These are phyloP conservation scores for Alces alces DNA, from an alignment of 2,113 vertebrate genomes.

Conservation along the genomic window DNA sequence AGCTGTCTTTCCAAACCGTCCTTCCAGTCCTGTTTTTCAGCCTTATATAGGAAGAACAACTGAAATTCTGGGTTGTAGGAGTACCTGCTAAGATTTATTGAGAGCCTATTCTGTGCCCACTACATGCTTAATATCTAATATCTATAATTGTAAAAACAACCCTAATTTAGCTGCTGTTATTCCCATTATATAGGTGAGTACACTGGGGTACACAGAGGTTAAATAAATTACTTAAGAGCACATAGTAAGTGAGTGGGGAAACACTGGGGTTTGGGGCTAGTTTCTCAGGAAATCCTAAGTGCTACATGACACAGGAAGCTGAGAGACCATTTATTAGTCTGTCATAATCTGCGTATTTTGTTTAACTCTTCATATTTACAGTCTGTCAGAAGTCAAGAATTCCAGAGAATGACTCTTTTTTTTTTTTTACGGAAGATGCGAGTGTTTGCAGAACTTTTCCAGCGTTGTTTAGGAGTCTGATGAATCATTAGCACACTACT, in stretches of 20 bases:
- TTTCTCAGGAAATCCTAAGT: neutral
- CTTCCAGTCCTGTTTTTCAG: neutral
- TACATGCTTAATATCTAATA: neutral
- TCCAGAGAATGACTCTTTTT: neutral
- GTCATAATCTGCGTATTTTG: neutral
- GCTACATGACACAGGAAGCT: neutral
- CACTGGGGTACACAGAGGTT: neutral
- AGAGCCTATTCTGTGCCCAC: neutral
- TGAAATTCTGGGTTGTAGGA: neutral
- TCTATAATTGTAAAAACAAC: neutral
- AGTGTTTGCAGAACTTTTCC: neutral
- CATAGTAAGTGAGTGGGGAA: neutral
- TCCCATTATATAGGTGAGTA: neutral
- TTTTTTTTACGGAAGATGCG: neutral
- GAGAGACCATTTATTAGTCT: neutral
- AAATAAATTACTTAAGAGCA: neutral
- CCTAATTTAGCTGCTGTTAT: neutral
- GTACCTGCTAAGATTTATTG: neutral
- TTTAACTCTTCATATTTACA: neutral
- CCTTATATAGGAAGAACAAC: neutral
- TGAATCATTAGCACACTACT: neutral
- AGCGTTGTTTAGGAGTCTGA: neutral
- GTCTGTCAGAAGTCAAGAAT: neutral
- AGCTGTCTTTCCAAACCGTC: neutral
- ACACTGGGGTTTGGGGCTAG: neutral